phyloP scores from a whole-genome alignment of 2,113 vertebrate genomes.

The Rhinopomastus cyanomelas region DNA sequence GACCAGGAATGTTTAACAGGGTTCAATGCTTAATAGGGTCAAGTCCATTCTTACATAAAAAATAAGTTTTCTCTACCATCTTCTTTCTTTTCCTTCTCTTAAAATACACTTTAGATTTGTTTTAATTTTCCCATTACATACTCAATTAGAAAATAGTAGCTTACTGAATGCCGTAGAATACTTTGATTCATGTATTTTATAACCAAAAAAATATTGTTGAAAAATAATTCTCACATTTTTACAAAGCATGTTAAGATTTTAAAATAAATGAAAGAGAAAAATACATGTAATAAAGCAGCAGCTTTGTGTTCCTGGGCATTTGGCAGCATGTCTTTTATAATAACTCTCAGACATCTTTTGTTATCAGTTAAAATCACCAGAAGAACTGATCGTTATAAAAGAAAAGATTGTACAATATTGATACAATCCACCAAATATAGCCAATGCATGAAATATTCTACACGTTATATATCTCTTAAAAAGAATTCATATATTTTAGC shows the following conservation, averaged over 20 bases:
- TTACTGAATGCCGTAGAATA: conserved; percentile 27
- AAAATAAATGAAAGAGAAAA: conserved; percentile 40
- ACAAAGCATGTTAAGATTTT: background rate
- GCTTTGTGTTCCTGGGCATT: conserved; percentile 27
- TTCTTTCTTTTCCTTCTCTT: background rate
- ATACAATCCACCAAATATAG: conserved; percentile 27
- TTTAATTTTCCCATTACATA: background rate
- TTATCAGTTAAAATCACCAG: conserved; percentile 12
- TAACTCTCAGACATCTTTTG: background rate
- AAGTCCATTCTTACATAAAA: conserved; percentile 23
- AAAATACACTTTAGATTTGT: conserved; percentile 53
- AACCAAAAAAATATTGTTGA: conserved; percentile 22
- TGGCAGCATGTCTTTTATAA: background rate
- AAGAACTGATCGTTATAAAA: background rate
- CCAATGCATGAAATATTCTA: conserved; percentile 42
- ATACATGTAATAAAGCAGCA: conserved; percentile 12
- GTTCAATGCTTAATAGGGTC: background rate
- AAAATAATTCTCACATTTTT: conserved; percentile 50
- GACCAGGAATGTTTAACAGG: background rate
- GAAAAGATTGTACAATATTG: conserved; percentile 32
- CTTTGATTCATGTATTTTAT: background rate
- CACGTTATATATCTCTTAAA: background rate
- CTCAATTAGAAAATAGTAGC: conserved; percentile 42
- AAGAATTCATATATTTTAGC: conserved; percentile 26
- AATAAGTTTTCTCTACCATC: conserved; percentile 14